phyloP scores from a whole-genome alignment of 2,113 vertebrate genomes.

The Oreotrochilus melanogaster region DNA sequence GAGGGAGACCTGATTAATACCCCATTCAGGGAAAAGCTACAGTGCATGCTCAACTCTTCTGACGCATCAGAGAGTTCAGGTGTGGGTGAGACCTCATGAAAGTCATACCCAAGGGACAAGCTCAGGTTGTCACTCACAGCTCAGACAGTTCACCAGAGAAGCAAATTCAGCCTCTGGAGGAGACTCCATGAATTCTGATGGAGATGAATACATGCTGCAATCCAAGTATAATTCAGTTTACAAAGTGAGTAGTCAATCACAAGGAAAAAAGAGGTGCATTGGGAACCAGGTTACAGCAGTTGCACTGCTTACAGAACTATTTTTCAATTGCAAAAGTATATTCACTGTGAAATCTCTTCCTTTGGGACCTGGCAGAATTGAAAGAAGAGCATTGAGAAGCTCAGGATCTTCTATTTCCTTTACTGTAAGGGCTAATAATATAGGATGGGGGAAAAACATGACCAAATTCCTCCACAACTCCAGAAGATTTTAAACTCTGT shows the following conservation, averaged over 20 bases:
- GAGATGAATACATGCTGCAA: neutral
- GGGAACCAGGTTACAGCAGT: neutral
- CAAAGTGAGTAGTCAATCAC: neutral
- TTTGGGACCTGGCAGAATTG: neutral
- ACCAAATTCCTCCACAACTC: neutral
- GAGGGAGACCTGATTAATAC: neutral
- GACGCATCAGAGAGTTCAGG: neutral
- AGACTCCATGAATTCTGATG: neutral
- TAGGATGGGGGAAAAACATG: neutral
- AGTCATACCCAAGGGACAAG: neutral
- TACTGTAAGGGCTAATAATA: neutral
- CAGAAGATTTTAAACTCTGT: neutral
- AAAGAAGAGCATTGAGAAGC: neutral
- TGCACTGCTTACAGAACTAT: neutral
- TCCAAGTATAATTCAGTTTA: constrained; percentile 1
- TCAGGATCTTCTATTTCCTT: neutral
- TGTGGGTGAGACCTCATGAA: neutral
- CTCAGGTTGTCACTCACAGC: neutral
- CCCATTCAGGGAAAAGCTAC: neutral
- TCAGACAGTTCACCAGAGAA: neutral
- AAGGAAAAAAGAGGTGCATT: neutral
- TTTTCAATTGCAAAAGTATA: neutral
- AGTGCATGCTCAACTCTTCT: neutral
- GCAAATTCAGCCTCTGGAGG: neutral
- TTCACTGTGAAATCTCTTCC: neutral